phyloP scores from a whole-genome alignment of 92 coral and sea anemone species.

The Micromussa lordhowensis region DNA sequence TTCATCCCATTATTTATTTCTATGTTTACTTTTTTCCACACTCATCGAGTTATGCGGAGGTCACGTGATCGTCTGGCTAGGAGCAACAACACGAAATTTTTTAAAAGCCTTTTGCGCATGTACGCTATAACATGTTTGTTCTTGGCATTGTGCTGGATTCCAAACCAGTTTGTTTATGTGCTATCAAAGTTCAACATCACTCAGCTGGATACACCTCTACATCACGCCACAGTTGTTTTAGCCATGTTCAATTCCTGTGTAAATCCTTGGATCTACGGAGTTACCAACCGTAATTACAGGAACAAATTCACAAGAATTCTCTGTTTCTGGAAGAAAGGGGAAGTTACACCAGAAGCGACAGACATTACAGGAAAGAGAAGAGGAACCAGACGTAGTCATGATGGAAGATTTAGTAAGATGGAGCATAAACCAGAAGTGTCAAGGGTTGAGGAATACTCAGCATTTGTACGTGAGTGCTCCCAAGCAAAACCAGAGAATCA shows the following conservation, averaged over 20 bases:
- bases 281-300: slow-evolving; percentile 76
- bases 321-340: slow-evolving; percentile 34
- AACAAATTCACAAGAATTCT: slow-evolving; percentile 52
- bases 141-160: slow-evolving; percentile 86
- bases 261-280: slow-evolving; percentile 90
- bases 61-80: slow-evolving; percentile 10
- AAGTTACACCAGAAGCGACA: slow-evolving; percentile 30
- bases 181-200: slow-evolving; percentile 74
- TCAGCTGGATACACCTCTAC: slow-evolving; percentile 67
- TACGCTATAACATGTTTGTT: slow-evolving; percentile 78
- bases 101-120: slow-evolving; percentile 81
- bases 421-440: not conserved
- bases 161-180: slow-evolving; percentile 86
- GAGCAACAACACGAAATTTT: not conserved
- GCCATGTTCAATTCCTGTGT: slow-evolving; percentile 82
- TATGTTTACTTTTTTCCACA: slow-evolving; percentile 49
- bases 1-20: slow-evolving; percentile 57
- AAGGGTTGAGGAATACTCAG: not conserved
- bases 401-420: not conserved
- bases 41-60: not conserved
- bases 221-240: slow-evolving; percentile 77
- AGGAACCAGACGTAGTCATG: slow-evolving; percentile 18
- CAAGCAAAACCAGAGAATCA: not conserved
- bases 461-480: not conserved
- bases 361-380: slow-evolving; percentile 13